Percentiles rank a stretch among this genome's conserved stretches.
Conservation (phyloP, 92 coral and sea anemone genomes). For the Epizoanthus rinbou region DNA sequence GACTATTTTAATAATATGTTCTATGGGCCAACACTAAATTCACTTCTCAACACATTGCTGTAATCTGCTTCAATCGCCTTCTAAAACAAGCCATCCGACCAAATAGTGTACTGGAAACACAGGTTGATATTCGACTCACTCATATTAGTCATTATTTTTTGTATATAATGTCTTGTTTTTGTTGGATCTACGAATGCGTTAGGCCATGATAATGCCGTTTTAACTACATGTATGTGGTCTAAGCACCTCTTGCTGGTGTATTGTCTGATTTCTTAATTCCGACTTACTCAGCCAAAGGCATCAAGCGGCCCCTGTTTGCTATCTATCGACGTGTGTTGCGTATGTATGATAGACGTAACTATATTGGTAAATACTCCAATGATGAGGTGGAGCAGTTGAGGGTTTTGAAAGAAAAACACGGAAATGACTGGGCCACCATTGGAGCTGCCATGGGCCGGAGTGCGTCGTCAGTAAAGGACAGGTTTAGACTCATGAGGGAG, state of each 20-base stretch:
- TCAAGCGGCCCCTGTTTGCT: conserved; percentile 94
- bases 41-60: too few species aligned
- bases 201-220: too few species aligned
- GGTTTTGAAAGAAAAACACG: conserved; percentile 87
- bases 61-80: too few species aligned
- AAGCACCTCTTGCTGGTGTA: not conserved
- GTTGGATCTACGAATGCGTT: too few species aligned
- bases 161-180: too few species aligned
- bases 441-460: conserved; percentile 96
- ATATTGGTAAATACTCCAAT: conserved; percentile 87
- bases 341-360: conserved; percentile 92
- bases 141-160: too few species aligned
- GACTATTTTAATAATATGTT: too few species aligned
- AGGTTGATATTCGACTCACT: too few species aligned
- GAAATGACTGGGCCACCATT: conserved; percentile 99
- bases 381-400: conserved; percentile 90
- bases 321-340: conserved; percentile 97
- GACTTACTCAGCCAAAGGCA: conserved; percentile 63
- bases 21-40: too few species aligned
- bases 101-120: too few species aligned
- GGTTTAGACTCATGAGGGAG: conserved; percentile 88
- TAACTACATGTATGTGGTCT: too few species aligned
- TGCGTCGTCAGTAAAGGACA: conserved; percentile 99
- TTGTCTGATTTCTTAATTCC: not conserved
- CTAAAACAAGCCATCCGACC: too few species aligned